Base-by-base conservation (phyloP, 2,113 vertebrate genomes). In the Macrotus californicus region DNA sequence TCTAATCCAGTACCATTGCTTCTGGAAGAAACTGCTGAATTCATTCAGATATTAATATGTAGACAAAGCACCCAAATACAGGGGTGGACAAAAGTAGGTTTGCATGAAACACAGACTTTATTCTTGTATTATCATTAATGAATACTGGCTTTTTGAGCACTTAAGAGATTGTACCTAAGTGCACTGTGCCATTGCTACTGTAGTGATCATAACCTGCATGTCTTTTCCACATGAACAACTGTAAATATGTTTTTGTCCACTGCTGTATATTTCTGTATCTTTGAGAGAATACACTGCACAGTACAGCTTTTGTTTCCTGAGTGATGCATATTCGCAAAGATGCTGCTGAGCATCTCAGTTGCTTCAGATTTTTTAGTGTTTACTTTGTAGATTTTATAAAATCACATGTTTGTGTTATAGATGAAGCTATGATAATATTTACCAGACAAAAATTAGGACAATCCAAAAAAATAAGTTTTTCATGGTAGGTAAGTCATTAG, bases 341-440 rank as follows among this genome's bases (percentile, higher is more conserved):
- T 54, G 9, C 41, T 90, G 12, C 10, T 87, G 67, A 96, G 59
- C 24, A 82, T 39, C 50, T 69, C 10, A 13, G 48, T 39, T 31
- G 13, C 52, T 73, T 48, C 21, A 81, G 34, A 36, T 82, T 26
- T 70, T 22, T 67, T 73, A 7, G 11, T 91, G 39, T 91, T 87
- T 84, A n/a, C 39, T 94, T 85, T 50, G 7, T 73, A 92, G 41
- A 31, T 61, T 14, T 31, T 81, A 56, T 54, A 85, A 73, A 67
- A 82, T 76, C 80, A 59, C 29, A 31, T 39, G 81, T 73, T 56
- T 94, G 26, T 94, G 50, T 5, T 72, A 1, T 56, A 61, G 59
- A n/a, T 87, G 36, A 95, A 95, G 8, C 75, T 64, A 69, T 59
- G 54, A 61, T 69, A 82, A 92, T 84, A 77, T 46, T 80, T 94